Percentiles rank a stretch among this genome's conserved stretches.
These are phyloP conservation scores for Heliconius erato DNA, from an alignment of 2,888 invertebrate genomes.

Conservation along the genomic window DNA sequence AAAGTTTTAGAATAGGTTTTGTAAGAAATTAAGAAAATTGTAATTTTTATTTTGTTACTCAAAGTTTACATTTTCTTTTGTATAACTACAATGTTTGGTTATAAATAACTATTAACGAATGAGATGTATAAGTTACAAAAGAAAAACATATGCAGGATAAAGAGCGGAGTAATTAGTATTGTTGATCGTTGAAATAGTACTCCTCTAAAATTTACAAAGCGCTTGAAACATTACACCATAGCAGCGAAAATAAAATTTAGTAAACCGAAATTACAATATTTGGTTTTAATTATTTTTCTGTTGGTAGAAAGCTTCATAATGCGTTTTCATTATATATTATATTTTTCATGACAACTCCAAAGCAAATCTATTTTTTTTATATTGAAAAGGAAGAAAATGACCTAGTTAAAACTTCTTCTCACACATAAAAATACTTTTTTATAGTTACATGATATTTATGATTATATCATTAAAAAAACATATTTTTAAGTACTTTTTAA, in stretches of 20 bases:
- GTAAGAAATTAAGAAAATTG: no score
- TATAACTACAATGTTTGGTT: no score
- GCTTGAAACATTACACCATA: background rate
- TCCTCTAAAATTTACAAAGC: background rate
- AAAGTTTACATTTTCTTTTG: no score
- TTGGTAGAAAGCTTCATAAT: conserved; percentile 5
- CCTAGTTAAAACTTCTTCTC: background rate
- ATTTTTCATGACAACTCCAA: background rate
- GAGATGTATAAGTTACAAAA: no score
- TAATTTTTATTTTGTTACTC: no score
- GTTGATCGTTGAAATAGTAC: background rate
- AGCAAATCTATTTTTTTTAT: background rate
- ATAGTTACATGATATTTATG: background rate
- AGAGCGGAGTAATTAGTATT: background rate
- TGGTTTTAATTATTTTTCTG: background rate
- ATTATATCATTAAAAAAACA: background rate
- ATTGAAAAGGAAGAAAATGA: background rate
- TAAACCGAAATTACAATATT: background rate
- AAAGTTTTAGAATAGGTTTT: no score
- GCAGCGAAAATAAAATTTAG: background rate
- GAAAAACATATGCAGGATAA: background rate
- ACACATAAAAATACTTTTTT: background rate
- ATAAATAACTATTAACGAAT: no score
- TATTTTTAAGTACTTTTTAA: background rate
- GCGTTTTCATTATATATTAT: background rate